Base-by-base conservation (phyloP, 2,797 vertebrate genomes). In the Leucoraja ocellata region DNA sequence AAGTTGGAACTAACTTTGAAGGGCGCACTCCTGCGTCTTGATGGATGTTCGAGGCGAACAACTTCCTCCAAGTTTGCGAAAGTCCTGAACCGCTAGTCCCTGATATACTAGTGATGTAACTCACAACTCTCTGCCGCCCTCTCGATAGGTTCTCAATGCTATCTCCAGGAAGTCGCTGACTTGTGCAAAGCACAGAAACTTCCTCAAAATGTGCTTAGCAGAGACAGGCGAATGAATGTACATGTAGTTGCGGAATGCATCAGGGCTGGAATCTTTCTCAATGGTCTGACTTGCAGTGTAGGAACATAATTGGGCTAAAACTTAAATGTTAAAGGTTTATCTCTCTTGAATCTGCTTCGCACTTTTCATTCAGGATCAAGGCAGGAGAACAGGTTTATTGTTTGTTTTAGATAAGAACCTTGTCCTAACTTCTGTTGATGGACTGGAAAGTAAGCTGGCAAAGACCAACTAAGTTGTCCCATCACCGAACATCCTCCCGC, bases 31-130 rank as follows among this genome's bases (percentile, higher is more conserved):
- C 61, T 88, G 32, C 68, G 63, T 63, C n/a, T 88, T 68, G 84
- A 63, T 88, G 32, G 84, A 88, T 88, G 61, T 36, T 68, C 84
- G n/a, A 68, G 65, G 84, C 39, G 36, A 73, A 23, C 68, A 91
- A 91, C 90, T 91, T 91, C 90, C 90, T 91, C 39, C 84, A 88
- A 88, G 16, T 91, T 91, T 91, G 39, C 8, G 36, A 74, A 71
- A 65, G 32, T n/a, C 71, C 14, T 32, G 7, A 92, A 92, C 90
- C 90, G 76, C 68, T 92, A 54, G 65, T 46, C 39, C 71, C 63
- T 88, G 84, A 88, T 88, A 88, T 88, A 36, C 54, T 54, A 92
- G 39, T 92, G 90, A 54, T 73, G 90, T 74, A 73, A 54, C n/a
- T 74, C 21, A 16, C 28, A 54, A 36, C 32, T 28, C 11, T 39